Percentiles rank a stretch among this genome's conserved stretches.
Evolutionary conservation across 2,888 invertebrate genomes (phyloP).

Genomic region (Pammene aurita): DNA sequence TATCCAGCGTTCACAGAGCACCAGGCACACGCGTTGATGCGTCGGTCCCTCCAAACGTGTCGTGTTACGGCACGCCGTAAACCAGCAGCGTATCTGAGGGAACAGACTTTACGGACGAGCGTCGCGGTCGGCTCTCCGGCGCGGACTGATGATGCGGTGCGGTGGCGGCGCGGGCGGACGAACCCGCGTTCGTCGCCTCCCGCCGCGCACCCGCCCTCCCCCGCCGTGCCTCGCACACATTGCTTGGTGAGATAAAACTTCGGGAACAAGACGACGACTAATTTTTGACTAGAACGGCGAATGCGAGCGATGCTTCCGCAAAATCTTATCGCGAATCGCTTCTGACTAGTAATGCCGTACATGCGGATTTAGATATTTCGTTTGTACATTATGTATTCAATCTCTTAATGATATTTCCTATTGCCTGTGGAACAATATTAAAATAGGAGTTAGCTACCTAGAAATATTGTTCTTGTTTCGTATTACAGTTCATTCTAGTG

Average conservation of each 20-base stretch:
- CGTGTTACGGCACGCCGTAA: slow-evolving; percentile 83
- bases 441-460: no score
- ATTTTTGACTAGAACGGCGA: slow-evolving; percentile 69
- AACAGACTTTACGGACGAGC: slow-evolving; percentile 76
- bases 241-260: slow-evolving; percentile 77
- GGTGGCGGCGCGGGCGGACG: slow-evolving; percentile 78
- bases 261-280: slow-evolving; percentile 68
- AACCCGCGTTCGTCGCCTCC: slow-evolving; percentile 67
- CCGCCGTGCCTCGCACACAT: slow-evolving; percentile 62
- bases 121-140: slow-evolving; percentile 78
- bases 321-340: slow-evolving; percentile 63
- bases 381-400: not conserved
- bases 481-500: not conserved
- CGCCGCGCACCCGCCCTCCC: slow-evolving; percentile 54
- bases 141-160: slow-evolving; percentile 81
- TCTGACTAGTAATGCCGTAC: slow-evolving; percentile 9
- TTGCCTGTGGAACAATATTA: no score
- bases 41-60: slow-evolving; percentile 83
- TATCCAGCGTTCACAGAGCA: slow-evolving; percentile 78
- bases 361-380: slow-evolving; percentile 12
- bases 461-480: not conserved
- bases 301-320: slow-evolving; percentile 70
- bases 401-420: not conserved
- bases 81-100: slow-evolving; percentile 84
- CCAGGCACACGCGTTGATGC: slow-evolving; percentile 77